These are phyloP conservation scores for Ridgeia piscesae DNA, from an alignment of 1,140 invertebrate genomes.

Conservation along the genomic window DNA sequence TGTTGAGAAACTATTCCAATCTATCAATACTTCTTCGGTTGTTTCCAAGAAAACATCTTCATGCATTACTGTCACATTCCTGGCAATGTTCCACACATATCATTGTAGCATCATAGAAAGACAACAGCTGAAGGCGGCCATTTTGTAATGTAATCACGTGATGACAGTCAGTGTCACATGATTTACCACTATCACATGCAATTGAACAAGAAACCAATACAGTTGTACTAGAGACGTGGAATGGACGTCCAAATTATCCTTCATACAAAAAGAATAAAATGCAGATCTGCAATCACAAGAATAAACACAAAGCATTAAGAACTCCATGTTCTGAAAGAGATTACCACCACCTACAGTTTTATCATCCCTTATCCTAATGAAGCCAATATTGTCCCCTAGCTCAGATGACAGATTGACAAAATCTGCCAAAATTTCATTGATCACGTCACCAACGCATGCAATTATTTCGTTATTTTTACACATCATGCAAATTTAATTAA, in stretches of 20 bases:
- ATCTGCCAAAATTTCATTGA: not conserved
- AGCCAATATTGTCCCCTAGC: not conserved
- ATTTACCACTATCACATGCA: too few relatives aligned
- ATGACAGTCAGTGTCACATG: not conserved
- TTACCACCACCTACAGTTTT: not conserved
- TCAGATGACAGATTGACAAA: not conserved
- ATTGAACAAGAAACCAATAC: too few relatives aligned
- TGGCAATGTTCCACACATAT: not conserved
- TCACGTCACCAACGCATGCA: not conserved
- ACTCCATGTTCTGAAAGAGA: not conserved
- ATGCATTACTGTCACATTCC: not conserved
- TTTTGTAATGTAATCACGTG: not conserved
- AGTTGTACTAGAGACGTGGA: too few relatives aligned
- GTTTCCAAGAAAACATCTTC: not conserved
- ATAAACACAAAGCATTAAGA: not conserved
- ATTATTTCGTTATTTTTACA: not conserved
- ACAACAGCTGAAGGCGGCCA: not conserved
- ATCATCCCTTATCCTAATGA: not conserved
- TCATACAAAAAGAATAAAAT: not conserved
- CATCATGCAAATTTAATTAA: constrained; percentile 6
- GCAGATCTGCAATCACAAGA: not conserved
- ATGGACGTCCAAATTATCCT: not conserved
- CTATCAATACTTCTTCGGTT: not conserved
- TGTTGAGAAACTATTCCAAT: not conserved
- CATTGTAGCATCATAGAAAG: too few relatives aligned